Evolutionary conservation across 2,797 vertebrate genomes (phyloP), one percentile per base, ranked within the genome.

Genomic region (Urophycis tenuis): DNA sequence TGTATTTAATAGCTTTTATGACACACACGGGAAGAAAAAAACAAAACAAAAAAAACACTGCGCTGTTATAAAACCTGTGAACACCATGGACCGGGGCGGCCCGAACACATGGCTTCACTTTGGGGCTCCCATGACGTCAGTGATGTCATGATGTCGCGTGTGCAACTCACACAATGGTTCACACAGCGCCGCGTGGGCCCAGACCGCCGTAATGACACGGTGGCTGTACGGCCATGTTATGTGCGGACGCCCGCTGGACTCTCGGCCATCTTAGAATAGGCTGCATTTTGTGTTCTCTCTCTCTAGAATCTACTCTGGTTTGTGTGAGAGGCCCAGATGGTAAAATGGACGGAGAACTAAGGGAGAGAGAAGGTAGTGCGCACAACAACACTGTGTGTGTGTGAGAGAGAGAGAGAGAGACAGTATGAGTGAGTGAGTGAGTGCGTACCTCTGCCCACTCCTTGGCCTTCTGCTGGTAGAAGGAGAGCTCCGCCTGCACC

Each of bases 381-480:
- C 45, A 53, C 0, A 19, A 22, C 41, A 45, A 45, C 10, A 22
- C 17, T 53, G 45, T 53, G 22, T 25, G 45, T 22, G 45, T 53
- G 29, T 6, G 32, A 60, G 6, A 25, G 2, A 36, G 60, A 25
- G 74, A 71, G 69, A 25, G 36, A 71, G 30, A 49, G 5, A 39
- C 0, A 34, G 49, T n/a, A n/a, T 31, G 73, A 69, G 64, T 36
- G 34, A 71, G 45, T 34, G 69, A 64, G 2, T 29, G 8, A 14
- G 25, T 60, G 19, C 36, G 80, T 79, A 98, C 97, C 96, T 98
- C 97, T 53, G 96, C 96, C 94, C 96, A 96, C 84, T 99, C 97
- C 86, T 97, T 98, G 83, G 95, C 92, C 85, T 98, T 99, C 91
- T 96, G 96, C 81, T 97, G 95, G 71, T 97, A 99, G 90, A 97